Conservation (phyloP, 2,888 invertebrate genomes). For the Sinodicranocentrus sp. region DNA sequence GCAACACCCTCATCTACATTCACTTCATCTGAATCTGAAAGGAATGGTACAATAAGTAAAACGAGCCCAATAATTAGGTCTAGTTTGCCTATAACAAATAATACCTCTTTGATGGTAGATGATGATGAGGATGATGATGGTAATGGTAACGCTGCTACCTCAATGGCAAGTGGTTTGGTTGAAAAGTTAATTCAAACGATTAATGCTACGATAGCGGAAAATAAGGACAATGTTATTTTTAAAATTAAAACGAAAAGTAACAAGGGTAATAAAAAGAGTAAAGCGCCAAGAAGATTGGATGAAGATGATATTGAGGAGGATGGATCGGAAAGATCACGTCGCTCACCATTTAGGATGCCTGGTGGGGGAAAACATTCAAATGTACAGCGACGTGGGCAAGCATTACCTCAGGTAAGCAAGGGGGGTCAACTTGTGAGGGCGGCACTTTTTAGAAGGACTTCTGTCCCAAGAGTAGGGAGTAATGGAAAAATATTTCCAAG, state of each 20-base stretch:
- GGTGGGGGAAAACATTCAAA: constrained; percentile 2
- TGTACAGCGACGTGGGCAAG: constrained; percentile 5
- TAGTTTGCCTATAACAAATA: constrained; percentile 47
- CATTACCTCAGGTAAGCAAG: not conserved
- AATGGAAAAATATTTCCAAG: constrained; percentile 32
- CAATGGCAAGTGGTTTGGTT: constrained; percentile 35
- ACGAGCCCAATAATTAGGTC: constrained; percentile 52
- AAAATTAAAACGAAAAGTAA: constrained; percentile 52
- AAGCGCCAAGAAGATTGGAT: constrained; percentile 19
- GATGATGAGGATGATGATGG: not conserved
- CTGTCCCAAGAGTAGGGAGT: not conserved
- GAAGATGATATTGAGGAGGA: constrained; percentile 57
- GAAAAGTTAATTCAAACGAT: constrained; percentile 48
- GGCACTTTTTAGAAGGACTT: constrained; percentile 37
- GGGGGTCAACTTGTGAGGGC: constrained; percentile 42
- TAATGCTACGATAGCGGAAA: constrained; percentile 45
- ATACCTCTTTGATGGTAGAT: not conserved
- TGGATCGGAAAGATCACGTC: constrained; percentile 64
- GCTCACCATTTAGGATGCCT: constrained; percentile 62
- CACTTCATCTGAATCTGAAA: constrained; percentile 48
- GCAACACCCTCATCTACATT: constrained; percentile 53
- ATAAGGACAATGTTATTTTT: constrained; percentile 52
- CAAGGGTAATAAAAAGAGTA: constrained; percentile 14
- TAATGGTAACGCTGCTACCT: constrained; percentile 20
- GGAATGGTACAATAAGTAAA: constrained; percentile 29